Evolutionary conservation across 2,113 vertebrate species (phyloP), one percentile per base, ranked within the genome.

Genomic region (Clarias batrachus): DNA sequence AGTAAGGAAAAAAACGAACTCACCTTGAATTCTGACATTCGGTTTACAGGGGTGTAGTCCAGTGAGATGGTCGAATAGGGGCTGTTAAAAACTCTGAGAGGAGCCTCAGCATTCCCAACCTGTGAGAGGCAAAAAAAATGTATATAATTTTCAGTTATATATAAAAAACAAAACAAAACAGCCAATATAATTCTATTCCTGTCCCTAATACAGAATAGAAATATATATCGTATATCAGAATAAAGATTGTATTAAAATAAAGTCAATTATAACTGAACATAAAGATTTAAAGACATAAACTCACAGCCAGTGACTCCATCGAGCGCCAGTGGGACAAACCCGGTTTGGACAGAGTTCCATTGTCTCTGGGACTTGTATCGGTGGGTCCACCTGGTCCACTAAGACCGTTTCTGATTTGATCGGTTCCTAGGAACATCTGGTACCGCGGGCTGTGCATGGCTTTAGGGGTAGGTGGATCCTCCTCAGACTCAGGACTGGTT

Each of bases 1-100:
- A 10, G 2, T 16, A 1, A 1, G 30, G 17, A 19, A 25, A n/a
- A 25, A 11, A 10, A 54, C 4, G 60, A 16, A 73, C n/a, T 33
- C 87, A 90, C 95, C 95, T 94, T 95, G 85, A 87, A 94, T 3
- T 96, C 95, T 0, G 93, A 91, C 90, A 93, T 91, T 48, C 94
- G 91, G 88, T 82, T 27, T 0, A 86, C 10, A 27, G 93, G 91
- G 88, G 89, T 94, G 87, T 91, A 94, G 4, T 95, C 95, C 85
- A 93, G 63, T 10, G 94, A 94, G 23, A 90, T 3, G 17, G 88
- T 21, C 0, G 90, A 77, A 81, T 96, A 96, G 0, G 95, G 95
- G 62, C 95, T 95, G 92, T 95, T 94, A 87, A 95, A 96, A 12
- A 91, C 93, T 37, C 94, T 87, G 54, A 92, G 60, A 14, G 94